A percentile compares a stretch with the other conserved stretches of the same genome.
Conservation (phyloP, 2,888 invertebrate genomes). For the Apoderus coryli region DNA sequence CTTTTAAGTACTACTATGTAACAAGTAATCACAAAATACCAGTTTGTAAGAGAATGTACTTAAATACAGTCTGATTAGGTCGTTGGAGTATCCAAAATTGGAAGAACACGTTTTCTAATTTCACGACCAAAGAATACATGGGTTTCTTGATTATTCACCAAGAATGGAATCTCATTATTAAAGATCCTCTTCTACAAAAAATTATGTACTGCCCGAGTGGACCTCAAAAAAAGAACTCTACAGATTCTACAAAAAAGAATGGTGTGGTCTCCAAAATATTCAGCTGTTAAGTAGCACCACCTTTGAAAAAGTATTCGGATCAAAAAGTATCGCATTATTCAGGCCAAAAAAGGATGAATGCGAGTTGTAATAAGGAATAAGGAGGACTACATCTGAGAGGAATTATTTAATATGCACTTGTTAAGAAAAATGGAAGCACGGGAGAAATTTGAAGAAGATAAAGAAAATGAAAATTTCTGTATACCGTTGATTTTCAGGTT, state of each 20-base stretch:
- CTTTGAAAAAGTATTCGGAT: conserved; percentile 8
- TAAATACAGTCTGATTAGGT: conserved; percentile 7
- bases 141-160: conserved; percentile 9
- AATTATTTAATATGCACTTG: conserved; percentile 7
- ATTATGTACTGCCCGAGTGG: conserved; percentile 15
- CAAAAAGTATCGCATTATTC: conserved; percentile 6
- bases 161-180: conserved; percentile 15
- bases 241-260: conserved; percentile 8
- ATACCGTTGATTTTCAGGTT: conserved; percentile 13
- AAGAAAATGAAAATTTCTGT: conserved; percentile 10
- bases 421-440: conserved; percentile 10
- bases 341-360: conserved; percentile 9
- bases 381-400: conserved; percentile 6
- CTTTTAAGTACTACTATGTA: conserved; percentile 9
- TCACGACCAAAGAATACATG: conserved; percentile 4
- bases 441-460: conserved; percentile 6
- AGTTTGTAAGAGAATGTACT: conserved; percentile 11
- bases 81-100: conserved; percentile 8
- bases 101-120: conserved; percentile 6
- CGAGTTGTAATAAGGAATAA: conserved; percentile 9
- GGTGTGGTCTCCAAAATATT: conserved; percentile 3
- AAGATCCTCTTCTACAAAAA: conserved; percentile 11
- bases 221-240: conserved; percentile 11
- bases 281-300: conserved; percentile 2
- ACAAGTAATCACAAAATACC: conserved; percentile 6